phyloP scores from a whole-genome alignment of 2,113 vertebrate genomes.

The Amphilophus citrinellus region DNA sequence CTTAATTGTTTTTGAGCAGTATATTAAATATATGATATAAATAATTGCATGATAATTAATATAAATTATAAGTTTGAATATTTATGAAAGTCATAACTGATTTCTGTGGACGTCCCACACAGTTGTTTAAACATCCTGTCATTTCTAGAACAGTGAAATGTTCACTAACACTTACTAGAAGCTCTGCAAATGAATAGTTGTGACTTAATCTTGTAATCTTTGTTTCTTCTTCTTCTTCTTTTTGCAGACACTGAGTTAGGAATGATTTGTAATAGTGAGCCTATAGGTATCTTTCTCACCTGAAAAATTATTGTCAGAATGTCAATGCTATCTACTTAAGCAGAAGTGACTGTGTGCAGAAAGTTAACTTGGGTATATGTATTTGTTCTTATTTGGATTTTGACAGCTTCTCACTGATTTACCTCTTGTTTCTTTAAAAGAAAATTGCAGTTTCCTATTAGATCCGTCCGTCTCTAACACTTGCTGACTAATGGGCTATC shows the following conservation, averaged over 20 bases:
- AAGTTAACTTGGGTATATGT: neutral
- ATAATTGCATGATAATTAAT: neutral
- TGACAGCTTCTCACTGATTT: neutral
- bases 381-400: conserved; percentile 2
- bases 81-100: neutral
- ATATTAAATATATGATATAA: neutral
- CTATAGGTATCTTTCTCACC: neutral
- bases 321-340: neutral
- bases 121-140: neutral
- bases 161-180: neutral
- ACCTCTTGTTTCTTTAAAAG: conserved; percentile 12
- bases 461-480: conserved; percentile 18
- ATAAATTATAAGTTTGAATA: neutral
- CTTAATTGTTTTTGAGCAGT: no score
- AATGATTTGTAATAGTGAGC: neutral
- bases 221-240: neutral
- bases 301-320: neutral
- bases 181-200: neutral
- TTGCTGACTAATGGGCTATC: conserved; percentile 45
- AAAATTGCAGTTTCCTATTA: conserved; percentile 24
- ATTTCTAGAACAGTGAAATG: neutral
- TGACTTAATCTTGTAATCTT: neutral
- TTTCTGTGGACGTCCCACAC: neutral
- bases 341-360: neutral
- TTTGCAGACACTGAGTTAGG: neutral